phyloP scores from a whole-genome alignment of 2,113 vertebrate genomes.

The Nesogale talazaci region DNA sequence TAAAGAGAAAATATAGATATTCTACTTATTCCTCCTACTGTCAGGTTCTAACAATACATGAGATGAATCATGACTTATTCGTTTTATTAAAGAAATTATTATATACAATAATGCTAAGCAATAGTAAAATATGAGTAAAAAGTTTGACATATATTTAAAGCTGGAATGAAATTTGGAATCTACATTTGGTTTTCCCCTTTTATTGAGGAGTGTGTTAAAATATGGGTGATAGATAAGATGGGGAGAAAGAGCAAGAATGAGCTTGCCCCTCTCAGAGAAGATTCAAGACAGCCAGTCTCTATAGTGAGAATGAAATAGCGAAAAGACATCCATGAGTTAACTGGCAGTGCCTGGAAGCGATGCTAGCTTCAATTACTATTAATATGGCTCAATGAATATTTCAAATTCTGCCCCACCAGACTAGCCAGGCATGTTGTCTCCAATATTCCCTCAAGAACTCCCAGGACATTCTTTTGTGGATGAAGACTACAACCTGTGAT shows the following conservation, averaged over 20 bases:
- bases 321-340: not conserved
- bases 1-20: not conserved
- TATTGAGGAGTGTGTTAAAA: not conserved
- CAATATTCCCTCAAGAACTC: not conserved
- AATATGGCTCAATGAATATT: not conserved
- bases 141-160: not conserved
- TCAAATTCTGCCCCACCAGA: not conserved
- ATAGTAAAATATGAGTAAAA: not conserved
- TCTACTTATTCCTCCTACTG: not conserved
- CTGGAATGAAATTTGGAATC: not conserved
- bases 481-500: not conserved
- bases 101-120: not conserved
- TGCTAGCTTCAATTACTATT: not conserved
- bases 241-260: not conserved
- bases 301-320: not conserved
- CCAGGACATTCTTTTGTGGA: not conserved
- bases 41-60: not conserved
- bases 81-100: not conserved
- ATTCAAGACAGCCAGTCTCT: not conserved
- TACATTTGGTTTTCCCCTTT: not conserved
- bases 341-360: not conserved
- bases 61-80: not conserved
- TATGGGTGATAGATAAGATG: not conserved
- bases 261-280: not conserved
- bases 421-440: not conserved